phyloP scores from a whole-genome alignment of 1,140 invertebrate genomes.

The Yoshiicerus persimilis region DNA sequence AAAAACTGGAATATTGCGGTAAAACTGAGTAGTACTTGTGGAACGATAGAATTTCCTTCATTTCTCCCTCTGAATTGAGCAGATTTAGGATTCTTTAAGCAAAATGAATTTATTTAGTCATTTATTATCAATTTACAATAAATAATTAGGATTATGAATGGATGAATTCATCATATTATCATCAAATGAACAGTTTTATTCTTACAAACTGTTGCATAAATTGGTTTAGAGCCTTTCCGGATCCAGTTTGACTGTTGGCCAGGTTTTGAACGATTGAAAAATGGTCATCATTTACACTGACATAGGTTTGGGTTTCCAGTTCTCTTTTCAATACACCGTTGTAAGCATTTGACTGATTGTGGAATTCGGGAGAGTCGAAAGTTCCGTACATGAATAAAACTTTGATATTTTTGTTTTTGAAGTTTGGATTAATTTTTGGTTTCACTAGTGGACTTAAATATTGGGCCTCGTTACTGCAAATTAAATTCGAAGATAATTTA shows the following conservation, averaged over 20 bases:
- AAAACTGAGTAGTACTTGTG: not conserved
- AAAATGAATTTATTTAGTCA: no score
- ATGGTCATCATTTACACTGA: not conserved
- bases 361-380: slow-evolving; percentile 57
- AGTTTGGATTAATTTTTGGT: not conserved
- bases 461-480: slow-evolving; percentile 29
- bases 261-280: not conserved
- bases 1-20: not conserved
- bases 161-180: no score
- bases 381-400: slow-evolving; percentile 55
- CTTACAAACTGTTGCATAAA: not conserved
- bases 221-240: not conserved
- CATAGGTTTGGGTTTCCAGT: no score
- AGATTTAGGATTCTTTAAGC: not conserved
- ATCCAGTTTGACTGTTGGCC: not conserved
- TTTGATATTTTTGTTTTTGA: slow-evolving; percentile 35
- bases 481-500: not conserved
- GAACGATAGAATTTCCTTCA: not conserved
- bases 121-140: no score
- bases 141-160: no score
- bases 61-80: no score
- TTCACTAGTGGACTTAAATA: slow-evolving; percentile 28
- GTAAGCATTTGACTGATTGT: slow-evolving; percentile 49
- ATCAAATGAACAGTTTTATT: no score
- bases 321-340: slow-evolving; percentile 23